Evolutionary conservation across 2,888 invertebrate species (phyloP).

Genomic region (Drosophila pullipes): DNA sequence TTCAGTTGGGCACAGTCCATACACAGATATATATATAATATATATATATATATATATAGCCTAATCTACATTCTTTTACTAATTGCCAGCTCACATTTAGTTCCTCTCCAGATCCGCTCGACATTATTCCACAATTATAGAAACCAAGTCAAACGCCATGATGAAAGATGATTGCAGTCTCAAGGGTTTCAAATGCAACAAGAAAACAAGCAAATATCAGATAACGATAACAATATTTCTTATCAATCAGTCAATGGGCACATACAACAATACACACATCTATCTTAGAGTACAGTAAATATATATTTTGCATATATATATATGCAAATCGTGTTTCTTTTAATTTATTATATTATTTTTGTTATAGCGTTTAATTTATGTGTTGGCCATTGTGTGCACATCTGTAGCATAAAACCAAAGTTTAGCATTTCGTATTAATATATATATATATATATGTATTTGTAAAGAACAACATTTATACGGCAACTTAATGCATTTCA

Average conservation of each 20-base stretch:
- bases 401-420: slow-evolving; percentile 80
- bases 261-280: slow-evolving; percentile 31
- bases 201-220: slow-evolving; percentile 20
- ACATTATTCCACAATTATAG: slow-evolving; percentile 28
- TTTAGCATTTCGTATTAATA: slow-evolving; percentile 79
- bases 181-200: slow-evolving; percentile 69
- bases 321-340: slow-evolving; percentile 33
- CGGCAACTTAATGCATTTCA: slow-evolving; percentile 66
- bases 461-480: slow-evolving; percentile 75
- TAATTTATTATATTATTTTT: slow-evolving; percentile 63
- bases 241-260: slow-evolving; percentile 40
- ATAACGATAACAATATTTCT: slow-evolving; percentile 42
- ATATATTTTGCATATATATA: not conserved
- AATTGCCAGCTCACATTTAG: slow-evolving; percentile 58
- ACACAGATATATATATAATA: slow-evolving; percentile 22
- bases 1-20: slow-evolving; percentile 66
- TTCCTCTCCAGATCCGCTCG: slow-evolving; percentile 58
- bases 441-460: slow-evolving; percentile 62
- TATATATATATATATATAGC: slow-evolving; percentile 19
- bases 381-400: slow-evolving; percentile 80
- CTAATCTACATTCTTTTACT: slow-evolving; percentile 28
- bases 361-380: slow-evolving; percentile 67
- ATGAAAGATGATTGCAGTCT: slow-evolving; percentile 60
- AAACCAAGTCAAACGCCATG: slow-evolving; percentile 45
- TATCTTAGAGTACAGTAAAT: slow-evolving; percentile 37